Percentiles rank a stretch among this genome's conserved stretches.
Evolutionary conservation across 2,797 vertebrate species (phyloP).

Genomic region (Pseudochirops cupreus): DNA sequence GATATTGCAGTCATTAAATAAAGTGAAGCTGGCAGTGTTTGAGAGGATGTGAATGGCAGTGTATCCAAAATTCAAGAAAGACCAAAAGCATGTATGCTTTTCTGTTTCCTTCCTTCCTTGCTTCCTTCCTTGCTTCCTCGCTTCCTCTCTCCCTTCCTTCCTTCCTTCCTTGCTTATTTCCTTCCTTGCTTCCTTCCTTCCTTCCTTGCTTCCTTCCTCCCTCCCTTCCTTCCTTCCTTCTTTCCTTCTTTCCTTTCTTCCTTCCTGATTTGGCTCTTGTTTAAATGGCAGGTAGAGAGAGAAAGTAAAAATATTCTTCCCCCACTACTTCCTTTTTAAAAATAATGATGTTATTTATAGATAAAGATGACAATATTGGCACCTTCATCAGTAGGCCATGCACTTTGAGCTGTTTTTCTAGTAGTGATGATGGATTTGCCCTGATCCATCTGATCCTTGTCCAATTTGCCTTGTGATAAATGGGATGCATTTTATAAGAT

Average conservation of each 20-base stretch:
- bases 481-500: background rate
- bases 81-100: background rate
- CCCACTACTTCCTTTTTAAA: background rate
- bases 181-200: background rate
- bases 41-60: conserved; percentile 8
- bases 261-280: background rate
- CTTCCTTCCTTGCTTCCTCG: too few species aligned
- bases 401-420: background rate
- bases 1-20: conserved; percentile 45
- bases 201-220: too few species aligned
- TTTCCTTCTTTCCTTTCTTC: background rate
- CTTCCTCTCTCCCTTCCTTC: background rate
- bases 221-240: background rate
- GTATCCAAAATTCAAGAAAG: background rate
- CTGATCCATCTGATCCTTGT: too few species aligned
- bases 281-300: background rate
- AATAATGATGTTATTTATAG: background rate
- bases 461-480: background rate
- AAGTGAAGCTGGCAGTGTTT: background rate
- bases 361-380: background rate
- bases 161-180: too few species aligned
- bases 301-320: background rate
- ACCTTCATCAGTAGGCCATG: background rate
- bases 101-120: background rate
- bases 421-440: background rate